These are phyloP conservation scores for Phyllopteryx taeniolatus DNA, from an alignment of 2,113 vertebrate genomes.

Conservation along the genomic window DNA sequence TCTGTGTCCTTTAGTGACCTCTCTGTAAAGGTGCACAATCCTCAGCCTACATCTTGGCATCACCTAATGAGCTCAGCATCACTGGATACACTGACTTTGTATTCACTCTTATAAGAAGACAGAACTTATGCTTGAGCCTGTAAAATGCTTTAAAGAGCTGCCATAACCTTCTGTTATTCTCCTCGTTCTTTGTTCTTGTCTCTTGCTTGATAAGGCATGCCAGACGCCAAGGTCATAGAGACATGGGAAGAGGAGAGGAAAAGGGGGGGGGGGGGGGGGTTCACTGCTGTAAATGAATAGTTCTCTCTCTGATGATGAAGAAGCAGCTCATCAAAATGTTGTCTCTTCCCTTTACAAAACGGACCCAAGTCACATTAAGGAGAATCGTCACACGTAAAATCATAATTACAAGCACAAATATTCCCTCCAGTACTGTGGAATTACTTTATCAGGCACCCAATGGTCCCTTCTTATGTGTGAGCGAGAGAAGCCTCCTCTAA, in stretches of 20 bases:
- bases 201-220: constrained; percentile 70
- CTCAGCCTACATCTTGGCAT: constrained; percentile 50
- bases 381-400: constrained; percentile 71
- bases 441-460: constrained; percentile 64
- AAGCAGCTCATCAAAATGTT: constrained; percentile 74
- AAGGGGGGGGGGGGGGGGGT: constrained; percentile 32
- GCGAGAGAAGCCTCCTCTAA: constrained; percentile 60
- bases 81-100: constrained; percentile 55
- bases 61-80: constrained; percentile 60
- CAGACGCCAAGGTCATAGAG: constrained; percentile 71
- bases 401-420: constrained; percentile 69
- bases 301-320: constrained; percentile 66
- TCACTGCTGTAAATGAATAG: constrained; percentile 70
- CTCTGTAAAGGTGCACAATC: constrained; percentile 54
- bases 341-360: constrained; percentile 63
- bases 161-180: constrained; percentile 74
- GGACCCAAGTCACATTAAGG: constrained; percentile 73
- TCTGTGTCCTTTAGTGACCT: constrained; percentile 66
- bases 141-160: constrained; percentile 68
- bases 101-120: constrained; percentile 58
- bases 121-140: constrained; percentile 65
- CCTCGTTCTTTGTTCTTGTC: constrained; percentile 71
- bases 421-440: constrained; percentile 61
- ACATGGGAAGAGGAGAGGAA: constrained; percentile 49
- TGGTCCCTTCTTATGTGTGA: constrained; percentile 56